phyloP scores from a whole-genome alignment of 2,113 vertebrate genomes.

The Antechinus stuartii region DNA sequence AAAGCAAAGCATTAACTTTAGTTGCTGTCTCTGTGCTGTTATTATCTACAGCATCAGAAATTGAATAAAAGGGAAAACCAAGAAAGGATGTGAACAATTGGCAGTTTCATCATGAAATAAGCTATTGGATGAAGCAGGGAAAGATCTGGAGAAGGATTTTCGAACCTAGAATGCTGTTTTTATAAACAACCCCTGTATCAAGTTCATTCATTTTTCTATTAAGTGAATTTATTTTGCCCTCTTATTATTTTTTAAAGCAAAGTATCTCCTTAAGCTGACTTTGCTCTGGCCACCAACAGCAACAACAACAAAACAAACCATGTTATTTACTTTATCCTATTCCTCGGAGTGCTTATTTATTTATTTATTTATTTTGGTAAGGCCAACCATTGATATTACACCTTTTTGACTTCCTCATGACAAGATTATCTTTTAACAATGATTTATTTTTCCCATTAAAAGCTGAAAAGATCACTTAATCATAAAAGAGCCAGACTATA shows the following conservation, averaged over 20 bases:
- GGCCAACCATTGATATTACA: conserved; percentile 77
- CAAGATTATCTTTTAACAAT: conserved; percentile 85
- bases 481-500: conserved; percentile 74
- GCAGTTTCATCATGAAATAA: conserved; percentile 73
- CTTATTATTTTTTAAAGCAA: conserved; percentile 67
- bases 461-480: conserved; percentile 83
- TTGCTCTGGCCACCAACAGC: conserved; percentile 41
- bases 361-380: conserved; percentile 44
- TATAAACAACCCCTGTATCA: conserved; percentile 32
- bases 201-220: conserved; percentile 69
- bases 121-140: conserved; percentile 55
- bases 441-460: conserved; percentile 87
- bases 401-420: conserved; percentile 82
- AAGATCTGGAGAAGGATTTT: conserved; percentile 66
- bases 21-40: conserved; percentile 65
- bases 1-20: conserved; percentile 74
- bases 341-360: not conserved
- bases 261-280: conserved; percentile 70
- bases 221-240: conserved; percentile 45
- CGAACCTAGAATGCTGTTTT: conserved; percentile 38
- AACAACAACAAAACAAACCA: conserved; percentile 76
- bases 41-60: conserved; percentile 74
- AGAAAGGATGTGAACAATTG: conserved; percentile 62
- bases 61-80: conserved; percentile 65
- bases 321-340: conserved; percentile 79